These are phyloP conservation scores for Glaucomys volans DNA, from an alignment of 2,113 vertebrate genomes.

Conservation along the genomic window DNA sequence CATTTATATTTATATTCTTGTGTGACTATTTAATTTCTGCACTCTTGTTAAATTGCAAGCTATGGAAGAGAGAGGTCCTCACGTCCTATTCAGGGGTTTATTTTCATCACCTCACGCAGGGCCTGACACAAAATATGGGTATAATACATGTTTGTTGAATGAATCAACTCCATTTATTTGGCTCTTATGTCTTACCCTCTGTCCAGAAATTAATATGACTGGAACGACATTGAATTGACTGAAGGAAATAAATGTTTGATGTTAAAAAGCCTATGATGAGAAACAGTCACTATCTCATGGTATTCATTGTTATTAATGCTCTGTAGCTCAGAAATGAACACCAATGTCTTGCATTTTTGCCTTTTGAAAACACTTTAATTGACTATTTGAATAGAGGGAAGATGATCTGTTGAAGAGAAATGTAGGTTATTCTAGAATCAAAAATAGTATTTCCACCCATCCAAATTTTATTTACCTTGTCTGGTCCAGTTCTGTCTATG, in stretches of 20 bases:
- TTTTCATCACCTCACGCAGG: not conserved
- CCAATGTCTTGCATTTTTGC: not conserved
- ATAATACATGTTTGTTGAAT: conserved; percentile 33
- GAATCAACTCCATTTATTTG: conserved; percentile 26
- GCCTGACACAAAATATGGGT: not conserved
- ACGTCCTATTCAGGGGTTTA: not conserved
- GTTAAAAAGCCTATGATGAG: not conserved
- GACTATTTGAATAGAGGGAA: not conserved
- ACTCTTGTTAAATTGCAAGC: not conserved
- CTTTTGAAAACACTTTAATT: not conserved
- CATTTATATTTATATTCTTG: not conserved
- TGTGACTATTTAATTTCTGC: conserved; percentile 32
- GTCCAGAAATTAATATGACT: conserved; percentile 26
- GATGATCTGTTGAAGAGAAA: not conserved
- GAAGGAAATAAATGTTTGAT: conserved; percentile 16
- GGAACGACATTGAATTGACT: not conserved
- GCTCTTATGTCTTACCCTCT: not conserved
- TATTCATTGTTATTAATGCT: not conserved
- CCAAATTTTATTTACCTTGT: not conserved
- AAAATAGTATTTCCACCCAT: not conserved
- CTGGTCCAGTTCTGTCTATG: not conserved
- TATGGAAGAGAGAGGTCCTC: not conserved
- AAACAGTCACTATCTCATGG: not conserved
- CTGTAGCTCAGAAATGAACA: conserved; percentile 10
- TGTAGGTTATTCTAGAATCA: not conserved